Evolutionary conservation across 2,113 vertebrate genomes (phyloP), one percentile per base, ranked within the genome.

Genomic region (Carollia perspicillata): DNA sequence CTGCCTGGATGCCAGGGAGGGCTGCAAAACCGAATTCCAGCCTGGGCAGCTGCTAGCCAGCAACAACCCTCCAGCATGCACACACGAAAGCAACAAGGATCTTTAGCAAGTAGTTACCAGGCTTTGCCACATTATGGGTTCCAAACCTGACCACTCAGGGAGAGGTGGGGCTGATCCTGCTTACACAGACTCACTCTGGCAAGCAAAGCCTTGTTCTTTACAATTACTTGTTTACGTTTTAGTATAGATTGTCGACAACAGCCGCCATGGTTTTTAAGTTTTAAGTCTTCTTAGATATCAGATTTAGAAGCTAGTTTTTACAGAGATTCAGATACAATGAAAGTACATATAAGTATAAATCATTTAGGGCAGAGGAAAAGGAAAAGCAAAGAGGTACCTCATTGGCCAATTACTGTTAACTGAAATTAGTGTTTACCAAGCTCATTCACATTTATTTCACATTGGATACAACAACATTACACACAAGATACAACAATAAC

Each of bases 351-450:
- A 77, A 20, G 42, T 80, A 53, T 23, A 65, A 14, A 47, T 3
- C 8, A 40, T 88, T 78, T 84, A 68, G 14, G 58, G 42, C 18
- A 75, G 53, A 66, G 16, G 22, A 37, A 84, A 88, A 26, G 49
- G 22, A 30, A 79, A 77, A 78, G 66, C 47, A 84, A 74, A 95
- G 37, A 63, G 23, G 14, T 42, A 6, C 6, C 23, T 12, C 11
- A 12, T 47, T 55, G 37, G 5, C 20, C 71, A 91, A 37, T 47
- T 42, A 30, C 68, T 79, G 63, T 35, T 78, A 44, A 53, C 30
- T 80, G 7, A 81, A 93, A 65, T 58, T 75, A 37, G 18, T 77
- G n/a, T 94, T 90, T 88, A 77, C 7, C 68, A 97, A 58, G 8
- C 37, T 90, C 17, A 37, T 80, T 75, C 30, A 65, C 18, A 44